These are phyloP conservation scores for Dryas iulia DNA, from an alignment of 1,140 invertebrate species.

Conservation along the genomic window DNA sequence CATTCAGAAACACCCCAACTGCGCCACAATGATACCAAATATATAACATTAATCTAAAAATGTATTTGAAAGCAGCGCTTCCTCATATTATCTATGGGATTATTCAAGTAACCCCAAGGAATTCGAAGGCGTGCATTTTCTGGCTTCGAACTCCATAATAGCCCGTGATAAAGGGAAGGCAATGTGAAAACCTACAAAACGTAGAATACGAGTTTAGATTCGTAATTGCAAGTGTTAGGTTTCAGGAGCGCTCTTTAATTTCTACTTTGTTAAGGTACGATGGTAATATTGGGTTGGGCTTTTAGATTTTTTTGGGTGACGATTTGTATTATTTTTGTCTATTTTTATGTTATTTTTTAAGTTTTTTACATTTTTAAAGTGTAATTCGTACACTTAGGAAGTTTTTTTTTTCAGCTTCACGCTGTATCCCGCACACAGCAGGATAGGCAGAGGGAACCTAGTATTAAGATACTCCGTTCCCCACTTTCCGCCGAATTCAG, in stretches of 20 bases:
- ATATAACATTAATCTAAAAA: background rate
- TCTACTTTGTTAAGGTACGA: slow-evolving; percentile 14
- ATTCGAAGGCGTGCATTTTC: background rate
- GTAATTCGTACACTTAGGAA: too few species aligned
- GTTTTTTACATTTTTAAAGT: too few species aligned
- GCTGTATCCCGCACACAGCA: too few species aligned
- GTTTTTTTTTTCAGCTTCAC: too few species aligned
- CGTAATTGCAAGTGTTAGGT: slow-evolving; percentile 53
- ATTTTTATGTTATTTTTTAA: too few species aligned
- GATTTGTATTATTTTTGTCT: too few species aligned
- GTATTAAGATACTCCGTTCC: too few species aligned
- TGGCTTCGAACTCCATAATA: slow-evolving; percentile 31
- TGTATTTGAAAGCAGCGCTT: slow-evolving; percentile 18
- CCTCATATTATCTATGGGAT: slow-evolving; percentile 1
- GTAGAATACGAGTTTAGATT: slow-evolving; percentile 48
- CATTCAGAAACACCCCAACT: too few species aligned
- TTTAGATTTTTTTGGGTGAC: background rate
- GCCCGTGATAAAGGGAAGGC: slow-evolving; percentile 28
- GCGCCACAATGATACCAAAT: background rate
- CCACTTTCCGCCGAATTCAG: too few species aligned
- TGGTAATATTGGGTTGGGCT: slow-evolving; percentile 2
- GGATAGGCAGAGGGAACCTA: too few species aligned
- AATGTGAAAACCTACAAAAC: slow-evolving; percentile 47
- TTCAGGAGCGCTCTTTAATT: slow-evolving; percentile 42
- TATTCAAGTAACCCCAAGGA: background rate